A percentile compares a stretch with the other conserved stretches of the same genome.
Conservation (phyloP, 2,113 vertebrate genomes). For the Nesogale talazaci region DNA sequence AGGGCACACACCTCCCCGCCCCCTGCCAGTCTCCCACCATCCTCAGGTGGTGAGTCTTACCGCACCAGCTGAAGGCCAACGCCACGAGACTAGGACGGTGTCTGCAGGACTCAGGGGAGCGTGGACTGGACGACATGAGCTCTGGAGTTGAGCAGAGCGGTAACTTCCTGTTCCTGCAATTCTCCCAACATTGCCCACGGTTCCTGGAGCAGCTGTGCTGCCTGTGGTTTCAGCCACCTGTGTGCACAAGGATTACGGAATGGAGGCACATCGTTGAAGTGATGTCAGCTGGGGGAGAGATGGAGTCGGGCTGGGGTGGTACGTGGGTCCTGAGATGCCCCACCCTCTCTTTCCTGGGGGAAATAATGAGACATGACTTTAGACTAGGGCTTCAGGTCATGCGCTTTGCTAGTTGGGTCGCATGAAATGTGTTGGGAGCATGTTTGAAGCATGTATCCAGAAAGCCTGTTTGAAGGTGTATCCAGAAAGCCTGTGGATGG, state of each 20-base stretch:
- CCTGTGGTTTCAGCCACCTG: not conserved
- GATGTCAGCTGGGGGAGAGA: not conserved
- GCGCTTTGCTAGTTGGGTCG: not conserved
- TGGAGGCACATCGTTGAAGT: not conserved
- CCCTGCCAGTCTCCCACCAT: too few relatives aligned
- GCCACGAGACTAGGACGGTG: too few relatives aligned
- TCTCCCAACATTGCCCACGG: too few relatives aligned
- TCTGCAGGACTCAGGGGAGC: too few relatives aligned
- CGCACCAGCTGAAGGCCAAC: too few relatives aligned
- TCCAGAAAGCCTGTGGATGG: accelerated
- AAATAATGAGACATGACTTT: not conserved
- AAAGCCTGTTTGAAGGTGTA: too few relatives aligned
- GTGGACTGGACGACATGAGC: not conserved
- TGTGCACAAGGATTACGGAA: accelerated
- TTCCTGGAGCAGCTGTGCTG: accelerated
- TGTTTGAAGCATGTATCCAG: not conserved
- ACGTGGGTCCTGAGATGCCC: not conserved
- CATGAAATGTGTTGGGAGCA: too few relatives aligned
- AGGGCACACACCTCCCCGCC: too few relatives aligned
- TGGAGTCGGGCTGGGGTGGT: not conserved
- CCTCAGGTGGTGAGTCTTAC: too few relatives aligned
- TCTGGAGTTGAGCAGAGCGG: not conserved
- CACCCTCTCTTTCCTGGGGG: not conserved
- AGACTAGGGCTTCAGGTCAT: not conserved
- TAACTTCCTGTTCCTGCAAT: not conserved